A percentile compares a stretch with the other conserved stretches of the same genome.
Evolutionary conservation across 2,888 invertebrate genomes (phyloP).

Genomic region (Mimumesa dahlbomi): DNA sequence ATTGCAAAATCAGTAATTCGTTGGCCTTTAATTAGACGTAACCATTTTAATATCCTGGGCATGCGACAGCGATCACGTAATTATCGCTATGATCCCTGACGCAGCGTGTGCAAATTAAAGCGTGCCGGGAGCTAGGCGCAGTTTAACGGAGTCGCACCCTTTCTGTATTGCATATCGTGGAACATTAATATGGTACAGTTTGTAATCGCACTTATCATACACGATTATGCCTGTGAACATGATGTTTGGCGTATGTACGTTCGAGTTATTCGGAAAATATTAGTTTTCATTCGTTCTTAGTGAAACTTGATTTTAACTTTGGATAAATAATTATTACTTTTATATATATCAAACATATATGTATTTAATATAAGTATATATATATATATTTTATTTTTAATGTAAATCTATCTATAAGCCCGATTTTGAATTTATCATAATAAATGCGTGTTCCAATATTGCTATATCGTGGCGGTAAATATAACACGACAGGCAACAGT

Average conservation of each 20-base stretch:
- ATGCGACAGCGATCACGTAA: slow-evolving; percentile 47
- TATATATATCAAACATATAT: no score
- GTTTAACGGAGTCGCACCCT: slow-evolving; percentile 38
- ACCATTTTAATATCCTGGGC: slow-evolving; percentile 59
- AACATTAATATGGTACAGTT: no score
- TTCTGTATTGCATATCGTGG: slow-evolving; percentile 19
- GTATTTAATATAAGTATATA: no score
- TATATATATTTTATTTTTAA: no score
- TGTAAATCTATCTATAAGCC: no score
- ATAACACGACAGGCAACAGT: slow-evolving; percentile 19
- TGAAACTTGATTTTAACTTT: no score
- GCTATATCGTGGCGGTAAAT: slow-evolving; percentile 6
- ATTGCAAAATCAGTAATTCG: slow-evolving; percentile 27
- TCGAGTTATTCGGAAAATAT: background rate
- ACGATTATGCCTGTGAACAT: slow-evolving; percentile 10
- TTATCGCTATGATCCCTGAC: slow-evolving; percentile 45
- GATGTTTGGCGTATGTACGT: slow-evolving; percentile 9
- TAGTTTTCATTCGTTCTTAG: background rate
- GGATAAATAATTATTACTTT: no score
- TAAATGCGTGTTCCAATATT: background rate
- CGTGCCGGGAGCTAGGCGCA: slow-evolving; percentile 21
- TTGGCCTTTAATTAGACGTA: slow-evolving; percentile 65
- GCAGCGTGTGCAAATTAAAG: slow-evolving; percentile 49
- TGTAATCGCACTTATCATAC: slow-evolving; percentile 28
- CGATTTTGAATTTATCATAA: no score